Percentiles rank a stretch among this genome's conserved stretches.
These are phyloP conservation scores for Volucella bombylans DNA, from an alignment of 2,888 invertebrate species.

Conservation along the genomic window DNA sequence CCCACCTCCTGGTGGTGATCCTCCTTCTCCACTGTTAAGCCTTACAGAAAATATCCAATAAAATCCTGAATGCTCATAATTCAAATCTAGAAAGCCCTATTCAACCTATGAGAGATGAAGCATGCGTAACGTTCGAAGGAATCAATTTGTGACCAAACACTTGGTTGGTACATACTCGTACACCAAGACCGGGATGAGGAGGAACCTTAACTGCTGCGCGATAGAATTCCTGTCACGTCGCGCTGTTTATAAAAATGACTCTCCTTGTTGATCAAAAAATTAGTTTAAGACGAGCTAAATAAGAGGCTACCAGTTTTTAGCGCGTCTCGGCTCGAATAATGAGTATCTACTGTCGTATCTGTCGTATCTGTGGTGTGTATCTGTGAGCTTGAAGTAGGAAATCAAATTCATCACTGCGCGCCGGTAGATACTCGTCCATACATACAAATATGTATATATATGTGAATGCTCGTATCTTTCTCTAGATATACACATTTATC, in stretches of 20 bases:
- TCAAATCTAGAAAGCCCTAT: constrained; percentile 44
- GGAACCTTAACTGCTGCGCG: constrained; percentile 16
- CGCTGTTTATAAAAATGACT: constrained; percentile 83
- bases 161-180: background rate
- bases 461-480: constrained; percentile 25
- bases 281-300: constrained; percentile 73
- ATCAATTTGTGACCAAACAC: constrained; percentile 45
- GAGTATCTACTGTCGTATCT: constrained; percentile 36
- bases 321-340: constrained; percentile 67
- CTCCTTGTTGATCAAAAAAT: constrained; percentile 75
- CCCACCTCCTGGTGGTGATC: constrained; percentile 42
- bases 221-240: constrained; percentile 81
- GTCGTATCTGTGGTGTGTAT: background rate
- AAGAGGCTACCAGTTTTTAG: constrained; percentile 74
- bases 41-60: constrained; percentile 46
- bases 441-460: constrained; percentile 21
- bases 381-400: constrained; percentile 46
- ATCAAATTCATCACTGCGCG: constrained; percentile 42
- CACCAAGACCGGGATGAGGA: background rate
- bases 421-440: background rate
- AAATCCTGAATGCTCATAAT: constrained; percentile 63
- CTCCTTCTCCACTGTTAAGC: background rate
- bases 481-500: constrained; percentile 65
- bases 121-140: constrained; percentile 54
- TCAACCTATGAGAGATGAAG: constrained; percentile 29